Conservation (phyloP, 2,888 invertebrate genomes). For the Tribolium freemani region DNA sequence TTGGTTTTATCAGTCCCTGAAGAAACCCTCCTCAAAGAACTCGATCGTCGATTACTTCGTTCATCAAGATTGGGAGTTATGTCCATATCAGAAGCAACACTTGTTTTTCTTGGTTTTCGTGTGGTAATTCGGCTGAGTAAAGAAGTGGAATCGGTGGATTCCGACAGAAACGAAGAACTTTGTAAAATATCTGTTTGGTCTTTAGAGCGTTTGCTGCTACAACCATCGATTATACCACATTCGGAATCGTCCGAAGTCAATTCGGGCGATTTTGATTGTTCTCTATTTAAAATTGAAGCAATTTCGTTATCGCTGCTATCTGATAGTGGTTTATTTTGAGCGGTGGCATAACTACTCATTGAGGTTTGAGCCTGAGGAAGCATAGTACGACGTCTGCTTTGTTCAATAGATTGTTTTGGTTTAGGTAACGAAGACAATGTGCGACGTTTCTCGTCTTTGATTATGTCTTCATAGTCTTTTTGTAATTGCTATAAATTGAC, state of each 20-base stretch:
- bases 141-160: constrained; percentile 4
- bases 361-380: constrained; percentile 16
- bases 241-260: constrained; percentile 51
- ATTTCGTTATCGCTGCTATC: constrained; percentile 4
- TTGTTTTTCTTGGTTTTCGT: background rate
- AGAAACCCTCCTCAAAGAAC: constrained; percentile 17
- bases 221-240: constrained; percentile 42
- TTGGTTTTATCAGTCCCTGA: constrained; percentile 17
- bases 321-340: background rate
- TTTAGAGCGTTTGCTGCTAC: constrained; percentile 14
- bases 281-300: background rate
- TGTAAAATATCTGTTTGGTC: background rate
- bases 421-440: constrained; percentile 42
- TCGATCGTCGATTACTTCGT: background rate
- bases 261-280: constrained; percentile 36
- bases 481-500: constrained; percentile 60
- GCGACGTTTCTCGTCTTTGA: constrained; percentile 59
- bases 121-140: background rate
- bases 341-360: constrained; percentile 2
- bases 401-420: background rate
- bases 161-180: background rate
- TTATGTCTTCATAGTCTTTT: constrained; percentile 62
- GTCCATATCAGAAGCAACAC: background rate
- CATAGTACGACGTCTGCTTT: constrained; percentile 47
- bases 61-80: background rate